Evolutionary conservation across 1,140 invertebrate genomes (phyloP), one percentile per base, ranked within the genome.

Genomic region (Drosophila pandora): DNA sequence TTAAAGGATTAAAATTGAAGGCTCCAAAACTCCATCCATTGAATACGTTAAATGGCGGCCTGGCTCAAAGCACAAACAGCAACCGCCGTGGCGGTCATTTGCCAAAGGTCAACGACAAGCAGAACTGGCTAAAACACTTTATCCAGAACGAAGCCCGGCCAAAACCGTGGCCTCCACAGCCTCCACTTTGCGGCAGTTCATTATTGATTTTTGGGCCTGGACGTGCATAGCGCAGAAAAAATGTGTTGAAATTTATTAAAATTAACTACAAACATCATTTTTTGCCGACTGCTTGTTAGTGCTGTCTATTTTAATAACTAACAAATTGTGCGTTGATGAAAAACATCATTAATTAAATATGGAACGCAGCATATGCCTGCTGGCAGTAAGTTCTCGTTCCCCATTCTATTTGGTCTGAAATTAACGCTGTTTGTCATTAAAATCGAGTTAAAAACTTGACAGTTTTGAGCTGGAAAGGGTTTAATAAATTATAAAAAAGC

Each of bases 261-360:
- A 70, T 50, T 61, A 59, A 56, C 58, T 73, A 32, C 37, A 55
- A 34, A 37, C 34, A 37, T 10, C 10, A 12, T 37, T 49, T 65
- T 79, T 48, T 48, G 21, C 49, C 30, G 22, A 8, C 37, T 59
- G 61, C 58, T 60, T 43, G 63, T 70, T 69, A 57, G 50, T 4
- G 9, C 54, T 76, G 60, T 75, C 71, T 55, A 76, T 76, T 68
- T 68, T 54, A 74, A 78, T 78, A 59, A 70, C 71, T 58, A 77
- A 82, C 67, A 81, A 80, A 81, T 73, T 71, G 70, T 45, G 56
- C 43, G 47, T 63, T 75, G 64, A 84, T 79, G 76, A 76, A 76
- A 62, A 70, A 64, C 52, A 73, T 84, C 67, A 85, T 85, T 87
- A 81, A 85, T 87, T 54, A 76, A 77, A 73, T 54, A 68, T 73